Evolutionary conservation across 2,888 invertebrate genomes (phyloP), one percentile per base, ranked within the genome.

Genomic region (Glaucopsyche alexis): DNA sequence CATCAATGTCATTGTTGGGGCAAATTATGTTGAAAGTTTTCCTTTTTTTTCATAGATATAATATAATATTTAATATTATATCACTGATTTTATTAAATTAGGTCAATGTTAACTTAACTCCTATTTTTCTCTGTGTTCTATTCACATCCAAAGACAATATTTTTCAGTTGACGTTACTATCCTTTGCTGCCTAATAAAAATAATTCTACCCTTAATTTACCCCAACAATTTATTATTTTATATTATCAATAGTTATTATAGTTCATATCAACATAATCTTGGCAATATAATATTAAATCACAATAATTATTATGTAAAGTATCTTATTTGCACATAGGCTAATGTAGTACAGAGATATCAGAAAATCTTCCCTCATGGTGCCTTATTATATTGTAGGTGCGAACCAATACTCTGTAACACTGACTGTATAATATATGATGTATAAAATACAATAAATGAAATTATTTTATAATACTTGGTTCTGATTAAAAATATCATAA

Each of bases 381-480:
- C 91, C 91, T 92, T 92, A 91, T 82, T 81, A 78, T 77, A 80
- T 78, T 81, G 82, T 87, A 89, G 90, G 90, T 91, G 90, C 91
- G 86, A 88, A 82, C 83, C 76, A 71, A 91, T 91, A 91, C 91
- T 91, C 91, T 82, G 76, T 88, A 87, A 81, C 82, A 82, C 84
- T 87, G 85, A 85, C 84, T 85, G 91, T 91, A 92, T 88, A 86
- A 92, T 88, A 86, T 89, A 82, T 80, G 79, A 81, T 86, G 83
- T 88, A 86, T 90, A 90, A 87, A 78, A 86, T 85, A 85, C 85
- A 88, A 89, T 87, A 87, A 87, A 89, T 85, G 87, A 91, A 90
- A 88, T 85, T 92, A 92, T 92, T 92, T 92, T 92, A 92, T 90
- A 91, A 89, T 85, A 85, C 83, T 84, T 75, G 81, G 85, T 85